Base-by-base conservation (phyloP, 2,888 invertebrate species). In the Tinea pellionella region DNA sequence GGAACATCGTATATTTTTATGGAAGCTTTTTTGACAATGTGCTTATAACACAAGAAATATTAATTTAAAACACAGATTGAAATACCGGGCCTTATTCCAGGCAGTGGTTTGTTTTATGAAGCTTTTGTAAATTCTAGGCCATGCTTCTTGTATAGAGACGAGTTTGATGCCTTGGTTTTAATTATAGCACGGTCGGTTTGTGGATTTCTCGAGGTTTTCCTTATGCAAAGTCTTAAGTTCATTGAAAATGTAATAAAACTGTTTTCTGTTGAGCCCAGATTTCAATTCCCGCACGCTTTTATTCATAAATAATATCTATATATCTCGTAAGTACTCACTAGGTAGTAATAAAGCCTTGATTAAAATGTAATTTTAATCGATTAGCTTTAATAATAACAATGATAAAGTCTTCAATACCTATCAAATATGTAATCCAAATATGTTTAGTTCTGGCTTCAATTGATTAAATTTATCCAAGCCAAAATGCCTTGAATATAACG, bases 81-180 rank as follows among this genome's bases (percentile, higher is more conserved):
- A 47, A 47, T 47, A 47, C 15, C 47, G 47, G 15, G 15, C 47
- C 47, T 47, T n/a, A 47, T 13, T 47, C 47, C n/a, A n/a, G n/a
- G 15, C 47, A 47, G 47, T 47, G 47, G 47, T 47, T 47, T 47
- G 47, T 47, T 47, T 47, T 47, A 47, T 47, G 47, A 47, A 16
- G 15, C 47, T 47, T 47, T 47, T 47, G 47, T 47, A 47, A 47
- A 47, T 47, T 47, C 47, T 47, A 47, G 47, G 47, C 47, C 47
- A 47, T 47, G 47, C 47, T 47, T 47, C 47, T 47, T 47, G 47
- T 9, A 47, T 47, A 47, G 47, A 47, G 47, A 2, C 47, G 13
- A 16, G 13, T 16, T 15, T 47, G 12, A n/a, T 16, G 47, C 47
- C 47, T 47, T 8, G 15, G 3, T 47, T 47, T 47, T 47, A 47